phyloP scores from a whole-genome alignment of 2,113 vertebrate genomes.

The Lontra canadensis region DNA sequence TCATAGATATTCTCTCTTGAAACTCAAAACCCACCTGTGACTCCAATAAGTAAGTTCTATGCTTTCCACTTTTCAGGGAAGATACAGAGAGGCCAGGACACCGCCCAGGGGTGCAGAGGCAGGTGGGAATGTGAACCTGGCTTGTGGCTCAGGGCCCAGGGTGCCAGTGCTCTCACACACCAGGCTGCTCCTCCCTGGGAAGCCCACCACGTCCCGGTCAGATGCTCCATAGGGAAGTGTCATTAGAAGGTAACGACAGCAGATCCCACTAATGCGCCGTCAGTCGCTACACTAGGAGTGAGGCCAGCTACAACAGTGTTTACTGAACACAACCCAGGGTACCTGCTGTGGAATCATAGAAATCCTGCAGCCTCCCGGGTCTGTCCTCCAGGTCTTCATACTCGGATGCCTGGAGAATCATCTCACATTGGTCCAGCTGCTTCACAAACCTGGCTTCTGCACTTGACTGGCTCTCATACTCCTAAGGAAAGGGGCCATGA shows the following conservation, averaged over 20 bases:
- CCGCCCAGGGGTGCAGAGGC: not conserved
- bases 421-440: constrained; percentile 96
- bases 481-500: constrained; percentile 80
- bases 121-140: not conserved
- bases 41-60: not conserved
- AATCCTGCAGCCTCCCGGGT: constrained; percentile 95
- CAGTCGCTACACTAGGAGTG: not conserved
- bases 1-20: not conserved
- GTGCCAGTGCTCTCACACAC: rapidly evolving
- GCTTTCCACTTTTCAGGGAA: not conserved
- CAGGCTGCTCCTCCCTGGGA: not conserved
- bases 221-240: not conserved
- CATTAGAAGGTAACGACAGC: not conserved
- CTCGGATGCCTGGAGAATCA: constrained; percentile 97
- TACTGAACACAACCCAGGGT: not conserved
- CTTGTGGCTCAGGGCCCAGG: not conserved
- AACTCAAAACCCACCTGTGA: not conserved
- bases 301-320: not conserved
- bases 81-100: not conserved
- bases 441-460: constrained; percentile 94
- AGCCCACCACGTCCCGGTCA: not conserved
- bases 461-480: constrained; percentile 93
- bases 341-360: constrained; percentile 95
- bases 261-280: rapidly evolving
- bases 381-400: constrained; percentile 93